Conservation (phyloP, 64 coral and sea anemone species). For the Pocillopora verrucosa region DNA sequence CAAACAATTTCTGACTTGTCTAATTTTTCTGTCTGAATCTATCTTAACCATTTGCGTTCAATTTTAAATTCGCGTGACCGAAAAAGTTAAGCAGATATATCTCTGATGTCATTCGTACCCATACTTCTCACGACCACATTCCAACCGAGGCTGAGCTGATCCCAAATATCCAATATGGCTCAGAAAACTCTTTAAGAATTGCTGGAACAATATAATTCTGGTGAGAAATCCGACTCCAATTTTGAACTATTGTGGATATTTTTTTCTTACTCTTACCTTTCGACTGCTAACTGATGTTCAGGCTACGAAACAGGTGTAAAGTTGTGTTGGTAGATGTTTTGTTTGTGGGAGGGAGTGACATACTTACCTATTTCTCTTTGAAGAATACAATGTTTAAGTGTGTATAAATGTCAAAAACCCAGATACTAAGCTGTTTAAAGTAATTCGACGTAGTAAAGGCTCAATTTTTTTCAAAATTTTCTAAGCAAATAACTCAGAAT, state of each 20-base stretch:
- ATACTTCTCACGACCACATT: slow-evolving; percentile 1
- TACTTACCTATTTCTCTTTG: background rate
- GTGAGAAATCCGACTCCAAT: background rate
- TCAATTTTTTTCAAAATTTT: too few species aligned
- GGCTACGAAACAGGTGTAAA: background rate
- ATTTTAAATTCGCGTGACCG: slow-evolving; percentile 18
- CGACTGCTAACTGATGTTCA: background rate
- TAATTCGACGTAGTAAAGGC: too few species aligned
- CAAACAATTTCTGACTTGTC: background rate
- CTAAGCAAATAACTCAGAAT: too few species aligned
- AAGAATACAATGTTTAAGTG: background rate
- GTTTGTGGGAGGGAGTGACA: background rate
- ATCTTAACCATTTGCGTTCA: background rate
- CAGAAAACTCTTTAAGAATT: background rate
- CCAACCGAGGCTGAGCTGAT: slow-evolving; percentile 26
- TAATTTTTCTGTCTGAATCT: background rate
- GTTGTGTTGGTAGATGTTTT: background rate
- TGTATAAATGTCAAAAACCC: background rate
- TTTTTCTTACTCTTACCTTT: background rate
- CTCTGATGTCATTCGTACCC: slow-evolving; percentile 8
- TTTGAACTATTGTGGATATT: background rate
- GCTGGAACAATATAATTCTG: background rate
- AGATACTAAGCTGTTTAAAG: too few species aligned
- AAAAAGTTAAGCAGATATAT: background rate
- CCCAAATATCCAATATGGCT: slow-evolving; percentile 17